Conservation (phyloP, 2,113 vertebrate genomes). For the Sorex fumeus region DNA sequence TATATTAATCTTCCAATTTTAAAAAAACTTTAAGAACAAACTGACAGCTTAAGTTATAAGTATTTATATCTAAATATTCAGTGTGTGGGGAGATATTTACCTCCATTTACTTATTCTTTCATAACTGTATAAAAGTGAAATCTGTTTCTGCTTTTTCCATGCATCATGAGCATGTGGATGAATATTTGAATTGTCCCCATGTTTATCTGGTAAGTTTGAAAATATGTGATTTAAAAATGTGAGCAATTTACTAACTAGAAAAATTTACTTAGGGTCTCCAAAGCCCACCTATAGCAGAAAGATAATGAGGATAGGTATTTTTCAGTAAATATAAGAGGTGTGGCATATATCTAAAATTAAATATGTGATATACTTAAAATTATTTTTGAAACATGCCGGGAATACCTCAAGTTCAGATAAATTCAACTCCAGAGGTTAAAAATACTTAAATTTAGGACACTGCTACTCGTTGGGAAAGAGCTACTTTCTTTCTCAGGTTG, state of each 20-base stretch:
- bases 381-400: not conserved
- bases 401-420: not conserved
- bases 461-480: not conserved
- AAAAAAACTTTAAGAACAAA: slow-evolving; percentile 81
- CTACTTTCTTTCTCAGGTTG: not conserved
- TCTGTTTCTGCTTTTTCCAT: slow-evolving; percentile 19
- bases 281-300: not conserved
- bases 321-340: slow-evolving; percentile 23
- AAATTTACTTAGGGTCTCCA: not conserved
- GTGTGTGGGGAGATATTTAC: slow-evolving; percentile 47
- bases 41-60: slow-evolving; percentile 79
- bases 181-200: not conserved
- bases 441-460: not conserved
- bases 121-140: slow-evolving; percentile 58
- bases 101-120: slow-evolving; percentile 55
- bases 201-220: not conserved
- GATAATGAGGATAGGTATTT: not conserved
- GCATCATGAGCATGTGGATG: slow-evolving; percentile 19
- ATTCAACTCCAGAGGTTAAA: slow-evolving; percentile 11
- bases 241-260: not conserved
- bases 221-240: not conserved
- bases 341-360: slow-evolving; percentile 18
- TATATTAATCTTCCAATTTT: slow-evolving; percentile 79
- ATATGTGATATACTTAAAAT: slow-evolving; percentile 4
- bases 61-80: slow-evolving; percentile 76